phyloP scores from a whole-genome alignment of 2,797 vertebrate species.

The Oryzias sinensis region DNA sequence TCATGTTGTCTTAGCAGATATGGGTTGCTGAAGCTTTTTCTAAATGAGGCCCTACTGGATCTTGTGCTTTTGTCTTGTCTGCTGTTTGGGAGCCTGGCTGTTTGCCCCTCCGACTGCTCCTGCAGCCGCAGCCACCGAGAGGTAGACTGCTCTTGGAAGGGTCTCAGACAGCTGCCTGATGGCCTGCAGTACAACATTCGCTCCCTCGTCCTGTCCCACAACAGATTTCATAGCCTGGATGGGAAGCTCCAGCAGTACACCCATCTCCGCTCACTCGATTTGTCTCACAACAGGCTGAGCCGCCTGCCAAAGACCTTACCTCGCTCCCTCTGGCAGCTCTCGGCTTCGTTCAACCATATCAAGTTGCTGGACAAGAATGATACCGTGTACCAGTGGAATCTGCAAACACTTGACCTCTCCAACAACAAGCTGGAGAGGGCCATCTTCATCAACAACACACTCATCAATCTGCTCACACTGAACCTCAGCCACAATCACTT shows the following conservation, averaged over 20 bases:
- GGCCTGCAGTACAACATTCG: constrained; percentile 90
- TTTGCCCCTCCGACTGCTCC: constrained; percentile 86
- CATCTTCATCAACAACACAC: constrained; percentile 94
- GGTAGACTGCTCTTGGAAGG: constrained; percentile 91
- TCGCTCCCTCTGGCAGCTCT: constrained; percentile 91
- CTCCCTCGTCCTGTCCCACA: constrained; percentile 91
- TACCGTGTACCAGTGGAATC: constrained; percentile 95
- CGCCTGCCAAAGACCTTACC: constrained; percentile 85
- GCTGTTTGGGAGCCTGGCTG: constrained; percentile 68
- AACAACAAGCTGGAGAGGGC: constrained; percentile 89
- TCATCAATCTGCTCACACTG: constrained; percentile 84
- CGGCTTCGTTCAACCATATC: constrained; percentile 85
- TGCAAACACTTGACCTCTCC: constrained; percentile 87
- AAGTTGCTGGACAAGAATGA: constrained; percentile 90
- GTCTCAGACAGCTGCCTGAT: constrained; percentile 83
- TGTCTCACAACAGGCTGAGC: constrained; percentile 89
- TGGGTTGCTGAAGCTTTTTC: constrained; percentile 49
- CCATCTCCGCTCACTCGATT: constrained; percentile 88
- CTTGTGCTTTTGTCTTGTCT: constrained; percentile 75
- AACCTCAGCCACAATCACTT: constrained; percentile 93
- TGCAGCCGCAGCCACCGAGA: constrained; percentile 88
- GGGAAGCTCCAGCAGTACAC: constrained; percentile 83
- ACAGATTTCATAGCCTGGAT: constrained; percentile 85
- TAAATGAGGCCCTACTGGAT: constrained; percentile 53
- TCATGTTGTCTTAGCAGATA: constrained; percentile 53